Evolutionary conservation across 2,888 invertebrate genomes (phyloP).

Genomic region (Frankliniella intonsa): DNA sequence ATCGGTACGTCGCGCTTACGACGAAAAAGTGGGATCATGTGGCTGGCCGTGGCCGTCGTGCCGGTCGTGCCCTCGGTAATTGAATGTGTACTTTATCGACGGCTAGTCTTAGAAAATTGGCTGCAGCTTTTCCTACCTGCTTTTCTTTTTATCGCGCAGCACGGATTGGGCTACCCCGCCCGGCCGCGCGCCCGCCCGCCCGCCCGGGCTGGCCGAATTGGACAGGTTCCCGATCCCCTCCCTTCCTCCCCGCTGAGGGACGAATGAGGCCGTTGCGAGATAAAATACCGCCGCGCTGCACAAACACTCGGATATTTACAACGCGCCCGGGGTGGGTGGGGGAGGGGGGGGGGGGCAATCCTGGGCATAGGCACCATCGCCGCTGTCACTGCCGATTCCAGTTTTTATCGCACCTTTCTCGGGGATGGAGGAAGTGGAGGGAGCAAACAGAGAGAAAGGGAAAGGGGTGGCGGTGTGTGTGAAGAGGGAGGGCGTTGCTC

Average conservation of each 20-base stretch:
- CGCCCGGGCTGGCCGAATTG: not conserved
- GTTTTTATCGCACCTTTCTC: slow-evolving; percentile 17
- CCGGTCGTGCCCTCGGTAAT: no score
- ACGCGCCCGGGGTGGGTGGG: not conserved
- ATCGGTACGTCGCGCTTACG: not conserved
- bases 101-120: no score
- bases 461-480: no score
- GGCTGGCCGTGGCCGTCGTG: not conserved
- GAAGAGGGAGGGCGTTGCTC: no score
- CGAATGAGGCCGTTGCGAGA: slow-evolving; percentile 19
- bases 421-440: not conserved
- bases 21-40: not conserved
- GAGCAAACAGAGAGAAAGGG: no score
- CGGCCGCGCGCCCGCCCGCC: no score
- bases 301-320: slow-evolving; percentile 23
- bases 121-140: no score
- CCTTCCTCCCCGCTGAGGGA: not conserved
- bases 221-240: slow-evolving; percentile 2
- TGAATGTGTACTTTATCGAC: no score
- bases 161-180: no score
- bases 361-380: not conserved
- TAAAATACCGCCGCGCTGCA: slow-evolving; percentile 18
- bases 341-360: not conserved
- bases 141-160: no score
- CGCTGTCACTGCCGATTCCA: slow-evolving; percentile 3